phyloP scores from a whole-genome alignment of 2,888 invertebrate species.

The Hedychridium roseum region DNA sequence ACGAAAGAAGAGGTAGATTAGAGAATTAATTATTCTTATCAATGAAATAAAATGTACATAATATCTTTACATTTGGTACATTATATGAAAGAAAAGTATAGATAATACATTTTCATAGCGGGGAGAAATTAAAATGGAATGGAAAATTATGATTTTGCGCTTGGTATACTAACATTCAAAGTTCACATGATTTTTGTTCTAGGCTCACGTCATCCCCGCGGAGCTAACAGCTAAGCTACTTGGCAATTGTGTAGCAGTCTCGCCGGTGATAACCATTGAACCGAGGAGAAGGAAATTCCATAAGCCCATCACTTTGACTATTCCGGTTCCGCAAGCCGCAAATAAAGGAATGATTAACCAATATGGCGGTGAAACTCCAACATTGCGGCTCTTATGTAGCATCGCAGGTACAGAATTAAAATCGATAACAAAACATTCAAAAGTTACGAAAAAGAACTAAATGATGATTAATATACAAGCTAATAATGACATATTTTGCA shows the following conservation, averaged over 20 bases:
- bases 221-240: conserved; percentile 85
- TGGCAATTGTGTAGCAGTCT: conserved; percentile 96
- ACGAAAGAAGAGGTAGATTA: no score
- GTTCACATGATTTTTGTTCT: conserved; percentile 37
- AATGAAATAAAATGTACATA: no score
- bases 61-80: no score
- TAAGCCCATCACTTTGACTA: conserved; percentile 95
- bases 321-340: conserved; percentile 74
- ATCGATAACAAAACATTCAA: conserved; percentile 3
- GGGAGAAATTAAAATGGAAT: no score
- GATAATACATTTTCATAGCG: no score
- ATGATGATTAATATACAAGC: no score
- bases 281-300: conserved; percentile 98
- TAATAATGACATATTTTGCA: no score
- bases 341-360: conserved; percentile 86
- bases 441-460: no score
- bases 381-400: conserved; percentile 90
- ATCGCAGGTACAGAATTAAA: conserved; percentile 76
- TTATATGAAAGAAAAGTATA: no score
- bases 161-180: no score
- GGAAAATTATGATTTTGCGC: no score
- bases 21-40: no score
- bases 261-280: conserved; percentile 98
- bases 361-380: conserved; percentile 81
- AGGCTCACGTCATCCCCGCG: conserved; percentile 93